These are phyloP conservation scores for Corythornis vintsioides DNA, from an alignment of 2,113 vertebrate species.

Conservation along the genomic window DNA sequence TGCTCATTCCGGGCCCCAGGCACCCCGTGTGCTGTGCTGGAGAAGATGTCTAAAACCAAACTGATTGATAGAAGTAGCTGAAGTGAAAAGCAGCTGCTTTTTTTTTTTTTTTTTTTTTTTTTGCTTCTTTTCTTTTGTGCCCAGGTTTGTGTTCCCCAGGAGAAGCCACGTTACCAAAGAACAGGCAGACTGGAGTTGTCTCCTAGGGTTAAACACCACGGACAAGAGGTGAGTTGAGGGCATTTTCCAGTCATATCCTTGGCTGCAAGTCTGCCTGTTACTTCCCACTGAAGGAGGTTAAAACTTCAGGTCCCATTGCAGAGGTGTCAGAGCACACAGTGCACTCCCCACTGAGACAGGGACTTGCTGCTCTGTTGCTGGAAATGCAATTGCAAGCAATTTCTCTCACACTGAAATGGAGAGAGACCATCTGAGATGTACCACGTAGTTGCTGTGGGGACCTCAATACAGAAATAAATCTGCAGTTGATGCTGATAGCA, in stretches of 20 bases:
- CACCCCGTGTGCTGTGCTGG: background rate
- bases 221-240: background rate
- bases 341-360: background rate
- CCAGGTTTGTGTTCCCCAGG: background rate
- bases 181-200: background rate
- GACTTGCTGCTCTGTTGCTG: background rate
- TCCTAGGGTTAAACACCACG: background rate
- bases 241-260: constrained; percentile 5
- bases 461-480: background rate
- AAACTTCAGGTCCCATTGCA: background rate
- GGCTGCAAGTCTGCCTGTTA: background rate
- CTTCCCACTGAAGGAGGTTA: background rate
- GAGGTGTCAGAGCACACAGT: background rate
- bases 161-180: background rate
- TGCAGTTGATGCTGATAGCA: background rate
- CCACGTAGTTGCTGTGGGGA: background rate
- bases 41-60: background rate
- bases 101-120: accelerated
- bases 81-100: background rate
- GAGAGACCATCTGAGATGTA: background rate
- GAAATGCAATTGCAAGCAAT: too few relatives aligned
- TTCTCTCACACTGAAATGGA: background rate
- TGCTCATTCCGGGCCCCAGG: constrained; percentile 29
- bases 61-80: background rate
- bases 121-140: accelerated